Evolutionary conservation across 2,888 invertebrate genomes (phyloP).

Genomic region (Heteromyza rotundicornis): DNA sequence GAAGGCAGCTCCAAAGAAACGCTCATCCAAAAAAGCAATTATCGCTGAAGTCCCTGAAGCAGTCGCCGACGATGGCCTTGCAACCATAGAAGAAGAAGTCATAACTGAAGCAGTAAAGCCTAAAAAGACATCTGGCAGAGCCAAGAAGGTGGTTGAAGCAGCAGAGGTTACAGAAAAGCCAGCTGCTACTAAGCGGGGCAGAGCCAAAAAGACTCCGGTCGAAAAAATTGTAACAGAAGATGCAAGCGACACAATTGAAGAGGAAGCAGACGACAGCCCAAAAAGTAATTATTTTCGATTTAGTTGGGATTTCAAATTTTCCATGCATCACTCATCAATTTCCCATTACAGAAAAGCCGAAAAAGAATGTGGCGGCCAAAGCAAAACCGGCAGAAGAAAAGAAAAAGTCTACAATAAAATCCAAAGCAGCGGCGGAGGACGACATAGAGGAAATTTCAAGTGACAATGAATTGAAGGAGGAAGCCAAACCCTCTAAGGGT

Average conservation of each 20-base stretch:
- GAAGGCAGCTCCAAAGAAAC: background rate
- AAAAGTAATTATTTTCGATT: background rate
- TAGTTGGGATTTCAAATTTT: no score
- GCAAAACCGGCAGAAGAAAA: background rate
- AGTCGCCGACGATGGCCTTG: no score
- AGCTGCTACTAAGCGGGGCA: conserved; percentile 5
- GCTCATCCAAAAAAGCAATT: background rate
- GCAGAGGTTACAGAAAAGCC: conserved; percentile 20
- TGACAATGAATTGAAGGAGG: conserved; percentile 30
- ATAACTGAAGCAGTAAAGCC: background rate
- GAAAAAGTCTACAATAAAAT: background rate
- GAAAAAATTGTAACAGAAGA: background rate
- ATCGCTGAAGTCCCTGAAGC: background rate
- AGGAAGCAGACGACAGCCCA: conserved; percentile 21
- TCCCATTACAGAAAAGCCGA: no score
- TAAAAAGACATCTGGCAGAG: background rate
- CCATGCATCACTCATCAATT: no score
- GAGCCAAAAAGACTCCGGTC: background rate
- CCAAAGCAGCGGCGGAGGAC: background rate
- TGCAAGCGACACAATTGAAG: conserved; percentile 15
- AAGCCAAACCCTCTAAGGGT: no score
- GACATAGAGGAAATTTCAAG: background rate
- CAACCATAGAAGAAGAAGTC: background rate
- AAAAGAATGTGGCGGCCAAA: background rate
- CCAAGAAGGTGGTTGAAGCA: conserved; percentile 9